phyloP scores from a whole-genome alignment of 1,140 invertebrate species.

The Antheraea mylitta region DNA sequence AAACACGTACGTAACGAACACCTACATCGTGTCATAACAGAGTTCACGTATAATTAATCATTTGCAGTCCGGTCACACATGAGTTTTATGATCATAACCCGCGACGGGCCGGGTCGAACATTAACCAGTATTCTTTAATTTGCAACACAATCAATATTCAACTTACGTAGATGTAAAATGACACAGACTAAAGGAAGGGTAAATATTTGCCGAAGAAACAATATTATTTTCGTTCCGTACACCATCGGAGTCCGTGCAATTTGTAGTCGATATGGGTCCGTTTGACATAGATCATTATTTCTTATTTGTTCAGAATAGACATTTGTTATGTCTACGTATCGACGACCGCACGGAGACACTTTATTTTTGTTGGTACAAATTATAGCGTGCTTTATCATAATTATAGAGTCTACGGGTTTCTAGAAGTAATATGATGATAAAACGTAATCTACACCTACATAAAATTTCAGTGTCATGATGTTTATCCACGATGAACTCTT shows the following conservation, averaged over 20 bases:
- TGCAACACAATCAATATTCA: constrained; percentile 20
- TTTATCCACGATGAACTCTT: no score
- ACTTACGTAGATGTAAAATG: constrained; percentile 29
- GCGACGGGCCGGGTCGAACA: neutral
- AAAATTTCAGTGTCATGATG: no score
- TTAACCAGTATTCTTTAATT: neutral
- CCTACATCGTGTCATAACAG: neutral
- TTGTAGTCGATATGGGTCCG: constrained; percentile 70
- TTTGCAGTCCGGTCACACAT: neutral
- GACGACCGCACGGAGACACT: neutral
- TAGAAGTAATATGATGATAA: no score
- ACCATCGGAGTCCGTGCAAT: constrained; percentile 44
- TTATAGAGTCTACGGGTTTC: no score
- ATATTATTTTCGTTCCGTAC: constrained; percentile 66
- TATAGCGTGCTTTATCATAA: no score
- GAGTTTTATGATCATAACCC: neutral
- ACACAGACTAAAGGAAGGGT: constrained; percentile 46
- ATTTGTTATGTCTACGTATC: constrained; percentile 1
- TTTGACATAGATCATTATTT: constrained; percentile 40
- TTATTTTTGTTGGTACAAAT: no score
- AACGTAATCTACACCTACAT: no score
- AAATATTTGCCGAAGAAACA: constrained; percentile 73
- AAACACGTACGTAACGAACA: neutral
- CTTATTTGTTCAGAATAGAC: constrained; percentile 16
- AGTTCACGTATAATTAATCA: neutral